Evolutionary conservation across 2,113 vertebrate genomes (phyloP).

Genomic region (Oreochromis spilurus): DNA sequence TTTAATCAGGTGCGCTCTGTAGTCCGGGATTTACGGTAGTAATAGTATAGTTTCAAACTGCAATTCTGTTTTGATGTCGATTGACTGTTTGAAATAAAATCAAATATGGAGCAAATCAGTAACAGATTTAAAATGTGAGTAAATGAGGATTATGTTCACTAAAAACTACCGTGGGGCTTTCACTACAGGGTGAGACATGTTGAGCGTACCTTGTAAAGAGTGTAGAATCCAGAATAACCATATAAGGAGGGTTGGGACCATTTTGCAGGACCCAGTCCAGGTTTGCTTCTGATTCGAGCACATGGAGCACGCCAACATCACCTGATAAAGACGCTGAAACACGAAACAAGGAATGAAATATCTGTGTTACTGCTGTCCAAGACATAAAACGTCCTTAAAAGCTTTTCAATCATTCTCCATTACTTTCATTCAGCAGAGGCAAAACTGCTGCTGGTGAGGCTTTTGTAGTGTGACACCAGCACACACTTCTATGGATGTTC

Average conservation of each 20-base stretch:
- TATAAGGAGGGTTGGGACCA: constrained; percentile 85
- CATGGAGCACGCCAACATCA: constrained; percentile 88
- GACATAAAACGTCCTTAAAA: background rate
- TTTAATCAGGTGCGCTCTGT: no score
- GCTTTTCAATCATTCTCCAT: background rate
- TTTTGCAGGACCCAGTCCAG: constrained; percentile 80
- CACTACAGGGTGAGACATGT: background rate
- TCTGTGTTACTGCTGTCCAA: background rate
- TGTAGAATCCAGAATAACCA: constrained; percentile 81
- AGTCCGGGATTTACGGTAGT: no score
- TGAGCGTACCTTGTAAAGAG: constrained; percentile 82
- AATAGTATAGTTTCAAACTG: background rate
- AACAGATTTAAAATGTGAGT: background rate
- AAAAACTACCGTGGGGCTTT: background rate
- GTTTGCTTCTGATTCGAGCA: constrained; percentile 81
- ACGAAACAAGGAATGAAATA: background rate
- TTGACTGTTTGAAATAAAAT: background rate
- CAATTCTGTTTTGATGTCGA: rapidly evolving
- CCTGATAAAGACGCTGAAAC: constrained; percentile 75
- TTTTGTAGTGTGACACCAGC: background rate
- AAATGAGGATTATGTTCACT: background rate
- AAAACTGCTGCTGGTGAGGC: background rate
- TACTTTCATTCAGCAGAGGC: background rate
- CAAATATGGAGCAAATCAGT: background rate
- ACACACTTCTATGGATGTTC: background rate